Conservation (phyloP, 2,888 invertebrate species). For the Orgyia antiqua region DNA sequence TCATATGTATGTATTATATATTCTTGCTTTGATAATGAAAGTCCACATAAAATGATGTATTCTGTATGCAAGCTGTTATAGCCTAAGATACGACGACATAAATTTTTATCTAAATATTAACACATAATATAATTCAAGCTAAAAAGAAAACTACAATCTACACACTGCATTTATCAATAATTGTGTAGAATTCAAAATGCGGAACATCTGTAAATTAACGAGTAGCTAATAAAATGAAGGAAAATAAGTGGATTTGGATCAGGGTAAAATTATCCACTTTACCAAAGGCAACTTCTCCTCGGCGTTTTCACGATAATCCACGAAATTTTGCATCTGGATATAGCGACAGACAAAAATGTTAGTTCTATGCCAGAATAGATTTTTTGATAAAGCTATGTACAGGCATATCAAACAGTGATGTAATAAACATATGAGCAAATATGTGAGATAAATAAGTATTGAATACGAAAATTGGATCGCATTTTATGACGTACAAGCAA, state of each 20-base stretch:
- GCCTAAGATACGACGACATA: too few relatives aligned
- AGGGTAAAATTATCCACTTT: slow-evolving; percentile 74
- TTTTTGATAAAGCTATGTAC: slow-evolving; percentile 30
- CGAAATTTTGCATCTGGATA: slow-evolving; percentile 88
- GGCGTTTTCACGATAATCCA: slow-evolving; percentile 93
- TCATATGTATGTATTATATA: too few relatives aligned
- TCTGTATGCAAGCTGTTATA: too few relatives aligned
- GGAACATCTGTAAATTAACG: slow-evolving; percentile 21
- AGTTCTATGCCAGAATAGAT: slow-evolving; percentile 50
- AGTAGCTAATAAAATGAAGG: slow-evolving; percentile 28
- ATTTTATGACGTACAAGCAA: too few relatives aligned
- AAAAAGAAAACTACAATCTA: slow-evolving; percentile 23
- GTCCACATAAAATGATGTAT: too few relatives aligned
- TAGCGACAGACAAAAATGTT: slow-evolving; percentile 72
- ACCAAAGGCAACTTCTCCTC: slow-evolving; percentile 96
- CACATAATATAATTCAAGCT: slow-evolving; percentile 20
- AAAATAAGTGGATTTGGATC: slow-evolving; percentile 59
- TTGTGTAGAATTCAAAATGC: slow-evolving; percentile 24
- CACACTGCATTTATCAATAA: slow-evolving; percentile 22
- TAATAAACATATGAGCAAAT: slow-evolving; percentile 3
- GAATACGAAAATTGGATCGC: too few relatives aligned
- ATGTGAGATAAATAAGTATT: too few relatives aligned
- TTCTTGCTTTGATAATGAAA: too few relatives aligned
- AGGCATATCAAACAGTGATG: slow-evolving; percentile 22
- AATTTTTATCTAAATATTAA: too few relatives aligned